These are phyloP conservation scores for Magallana ariakensis DNA, from an alignment of 1,140 invertebrate genomes.

Conservation along the genomic window DNA sequence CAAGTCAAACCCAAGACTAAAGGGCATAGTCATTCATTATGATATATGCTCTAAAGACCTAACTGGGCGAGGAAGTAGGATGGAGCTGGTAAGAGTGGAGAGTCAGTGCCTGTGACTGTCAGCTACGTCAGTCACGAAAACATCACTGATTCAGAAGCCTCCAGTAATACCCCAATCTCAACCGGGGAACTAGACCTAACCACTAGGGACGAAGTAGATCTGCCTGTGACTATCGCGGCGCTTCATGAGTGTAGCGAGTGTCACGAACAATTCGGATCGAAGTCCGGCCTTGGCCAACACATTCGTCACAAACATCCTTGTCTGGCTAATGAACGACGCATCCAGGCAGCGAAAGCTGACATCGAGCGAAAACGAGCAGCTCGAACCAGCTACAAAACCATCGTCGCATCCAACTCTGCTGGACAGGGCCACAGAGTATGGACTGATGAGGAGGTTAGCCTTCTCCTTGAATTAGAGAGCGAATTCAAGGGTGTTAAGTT, in stretches of 20 bases:
- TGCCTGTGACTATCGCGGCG: background rate
- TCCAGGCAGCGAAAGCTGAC: background rate
- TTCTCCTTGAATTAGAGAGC: background rate
- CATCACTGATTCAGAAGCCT: no score
- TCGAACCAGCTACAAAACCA: background rate
- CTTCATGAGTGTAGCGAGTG: background rate
- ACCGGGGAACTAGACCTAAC: background rate
- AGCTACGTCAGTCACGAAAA: no score
- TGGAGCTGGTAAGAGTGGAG: background rate
- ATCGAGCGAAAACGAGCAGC: constrained; percentile 2
- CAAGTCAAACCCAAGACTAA: background rate
- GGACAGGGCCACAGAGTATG: background rate
- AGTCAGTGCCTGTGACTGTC: background rate
- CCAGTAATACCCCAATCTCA: no score
- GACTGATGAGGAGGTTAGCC: background rate
- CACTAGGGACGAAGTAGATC: background rate
- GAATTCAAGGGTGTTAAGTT: background rate
- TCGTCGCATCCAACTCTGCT: background rate
- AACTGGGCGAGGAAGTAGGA: background rate
- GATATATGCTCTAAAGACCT: background rate
- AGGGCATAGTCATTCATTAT: constrained; percentile 9
- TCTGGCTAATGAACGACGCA: background rate
- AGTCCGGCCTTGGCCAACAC: constrained; percentile 1
- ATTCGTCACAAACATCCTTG: background rate
- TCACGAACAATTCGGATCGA: background rate